Conservation (phyloP, 2,797 vertebrate species). For the Cuniculus paca region DNA sequence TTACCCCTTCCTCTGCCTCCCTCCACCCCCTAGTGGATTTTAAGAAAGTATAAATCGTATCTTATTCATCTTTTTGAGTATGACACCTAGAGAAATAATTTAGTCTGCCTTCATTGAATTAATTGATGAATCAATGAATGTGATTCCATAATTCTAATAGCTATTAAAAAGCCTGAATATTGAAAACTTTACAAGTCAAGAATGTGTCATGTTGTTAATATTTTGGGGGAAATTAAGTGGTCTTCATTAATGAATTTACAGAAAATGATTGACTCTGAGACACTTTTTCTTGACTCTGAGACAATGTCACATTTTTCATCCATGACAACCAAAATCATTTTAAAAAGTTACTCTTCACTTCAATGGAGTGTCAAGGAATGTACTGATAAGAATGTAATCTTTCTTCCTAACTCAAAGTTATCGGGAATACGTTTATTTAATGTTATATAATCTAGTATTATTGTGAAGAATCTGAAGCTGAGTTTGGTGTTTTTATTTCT, state of each 20-base stretch:
- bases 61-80: background rate
- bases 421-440: background rate
- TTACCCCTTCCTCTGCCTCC: background rate
- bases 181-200: background rate
- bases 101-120: background rate
- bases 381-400: background rate
- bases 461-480: background rate
- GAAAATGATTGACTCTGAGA: background rate
- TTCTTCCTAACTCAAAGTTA: background rate
- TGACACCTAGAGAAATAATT: background rate
- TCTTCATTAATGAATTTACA: background rate
- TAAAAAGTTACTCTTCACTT: background rate
- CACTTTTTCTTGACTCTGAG: background rate
- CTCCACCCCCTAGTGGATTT: background rate
- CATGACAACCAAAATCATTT: background rate
- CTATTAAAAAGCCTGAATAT: background rate
- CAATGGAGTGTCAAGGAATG: background rate
- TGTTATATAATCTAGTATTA: background rate
- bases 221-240: background rate
- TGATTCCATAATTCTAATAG: background rate
- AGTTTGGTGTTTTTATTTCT: constrained; percentile 41
- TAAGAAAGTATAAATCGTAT: background rate
- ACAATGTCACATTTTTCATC: background rate
- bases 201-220: background rate
- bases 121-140: background rate